Evolutionary conservation across 1,140 invertebrate genomes (phyloP).

Genomic region (Augochlora pura): DNA sequence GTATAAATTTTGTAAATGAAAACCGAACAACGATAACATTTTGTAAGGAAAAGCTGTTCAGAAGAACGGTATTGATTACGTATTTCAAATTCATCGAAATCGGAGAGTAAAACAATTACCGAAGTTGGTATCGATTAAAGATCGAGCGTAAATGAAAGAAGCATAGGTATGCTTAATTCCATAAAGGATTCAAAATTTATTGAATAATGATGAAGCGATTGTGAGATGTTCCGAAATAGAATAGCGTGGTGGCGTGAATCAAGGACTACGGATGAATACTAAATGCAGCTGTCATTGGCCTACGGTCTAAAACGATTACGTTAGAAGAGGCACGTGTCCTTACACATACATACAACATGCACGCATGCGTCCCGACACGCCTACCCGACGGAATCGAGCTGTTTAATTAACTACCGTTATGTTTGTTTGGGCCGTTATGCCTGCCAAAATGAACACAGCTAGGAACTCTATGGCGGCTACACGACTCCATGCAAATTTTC

Average conservation of each 20-base stretch:
- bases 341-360: too few species aligned
- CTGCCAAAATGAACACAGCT: constrained; percentile 76
- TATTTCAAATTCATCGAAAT: too few species aligned
- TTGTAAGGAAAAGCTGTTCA: too few species aligned
- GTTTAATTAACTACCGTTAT: constrained; percentile 78
- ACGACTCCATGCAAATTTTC: constrained; percentile 25
- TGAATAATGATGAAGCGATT: not conserved
- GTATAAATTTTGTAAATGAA: too few species aligned
- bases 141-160: too few species aligned
- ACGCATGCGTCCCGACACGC: constrained; percentile 4
- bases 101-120: too few species aligned
- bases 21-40: too few species aligned
- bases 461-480: constrained; percentile 26
- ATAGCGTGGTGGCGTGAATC: not conserved
- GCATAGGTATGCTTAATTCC: too few species aligned
- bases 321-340: constrained; percentile 41
- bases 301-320: constrained; percentile 26
- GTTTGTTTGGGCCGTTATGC: constrained; percentile 79
- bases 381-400: constrained; percentile 39
- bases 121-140: too few species aligned
- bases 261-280: not conserved
- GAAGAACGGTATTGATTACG: too few species aligned
- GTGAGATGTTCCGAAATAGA: not conserved
- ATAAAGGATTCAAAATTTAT: not conserved
- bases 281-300: not conserved